These are phyloP conservation scores for Caenorhabditis inopinata DNA, from an alignment of 1,140 invertebrate genomes.

Conservation along the genomic window DNA sequence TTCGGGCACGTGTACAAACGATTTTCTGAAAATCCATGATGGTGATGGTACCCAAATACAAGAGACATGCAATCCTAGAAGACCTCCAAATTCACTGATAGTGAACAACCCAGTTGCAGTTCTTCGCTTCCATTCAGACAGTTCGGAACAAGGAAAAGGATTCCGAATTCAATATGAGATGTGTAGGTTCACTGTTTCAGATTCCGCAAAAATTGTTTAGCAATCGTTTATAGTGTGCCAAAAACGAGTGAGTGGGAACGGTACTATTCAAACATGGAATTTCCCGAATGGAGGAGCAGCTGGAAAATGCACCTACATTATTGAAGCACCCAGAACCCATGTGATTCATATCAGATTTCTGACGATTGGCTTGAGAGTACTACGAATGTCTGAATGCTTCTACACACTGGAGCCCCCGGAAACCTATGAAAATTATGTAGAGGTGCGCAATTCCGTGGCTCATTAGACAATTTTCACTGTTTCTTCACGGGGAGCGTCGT, in stretches of 20 bases:
- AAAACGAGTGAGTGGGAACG: conserved; percentile 49
- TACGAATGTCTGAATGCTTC: conserved; percentile 44
- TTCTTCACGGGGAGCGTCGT: no score
- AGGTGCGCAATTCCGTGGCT: no score
- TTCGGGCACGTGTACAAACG: background rate
- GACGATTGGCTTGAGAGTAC: conserved; percentile 55
- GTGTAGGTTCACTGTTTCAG: conserved; percentile 1
- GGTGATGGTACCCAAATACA: background rate
- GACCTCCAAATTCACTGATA: background rate
- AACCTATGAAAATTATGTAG: conserved; percentile 56
- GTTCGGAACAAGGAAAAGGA: conserved; percentile 46
- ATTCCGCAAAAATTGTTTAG: background rate
- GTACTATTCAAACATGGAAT: conserved; percentile 62
- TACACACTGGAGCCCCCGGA: conserved; percentile 30
- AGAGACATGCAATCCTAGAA: conserved; percentile 18
- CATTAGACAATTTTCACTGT: no score
- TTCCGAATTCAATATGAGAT: conserved; percentile 54
- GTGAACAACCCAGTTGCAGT: conserved; percentile 6
- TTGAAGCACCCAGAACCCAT: conserved; percentile 49
- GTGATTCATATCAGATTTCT: conserved; percentile 54
- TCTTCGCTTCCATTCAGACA: conserved; percentile 67
- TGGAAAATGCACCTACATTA: conserved; percentile 55
- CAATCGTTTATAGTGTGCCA: conserved; percentile 12
- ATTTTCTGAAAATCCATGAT: background rate
- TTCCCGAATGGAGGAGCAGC: conserved; percentile 47